Evolutionary conservation across 2,888 invertebrate species (phyloP).

Genomic region (Campopleginae sp.): DNA sequence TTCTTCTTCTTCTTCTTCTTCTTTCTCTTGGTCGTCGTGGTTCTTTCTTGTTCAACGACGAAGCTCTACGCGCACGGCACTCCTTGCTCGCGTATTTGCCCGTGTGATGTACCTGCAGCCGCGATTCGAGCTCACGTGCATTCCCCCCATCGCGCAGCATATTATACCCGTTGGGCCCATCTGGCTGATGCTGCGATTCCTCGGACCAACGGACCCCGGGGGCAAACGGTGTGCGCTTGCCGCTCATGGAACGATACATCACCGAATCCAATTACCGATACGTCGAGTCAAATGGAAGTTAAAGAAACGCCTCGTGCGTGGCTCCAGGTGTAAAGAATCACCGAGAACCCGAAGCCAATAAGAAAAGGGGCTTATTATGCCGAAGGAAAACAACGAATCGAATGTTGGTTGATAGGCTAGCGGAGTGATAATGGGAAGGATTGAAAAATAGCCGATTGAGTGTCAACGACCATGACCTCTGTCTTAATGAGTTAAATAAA

Average conservation of each 20-base stretch:
- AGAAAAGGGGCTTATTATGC: slow-evolving; percentile 11
- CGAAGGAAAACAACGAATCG: slow-evolving; percentile 4
- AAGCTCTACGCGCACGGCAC: slow-evolving; percentile 16
- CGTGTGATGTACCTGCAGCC: slow-evolving; percentile 38
- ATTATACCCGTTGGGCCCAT: slow-evolving; percentile 53
- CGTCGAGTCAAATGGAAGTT: slow-evolving; percentile 63
- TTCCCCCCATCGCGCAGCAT: slow-evolving; percentile 26
- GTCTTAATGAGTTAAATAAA: not conserved
- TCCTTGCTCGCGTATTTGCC: slow-evolving; percentile 16
- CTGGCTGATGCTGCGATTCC: slow-evolving; percentile 54
- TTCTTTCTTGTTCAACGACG: slow-evolving; percentile 16
- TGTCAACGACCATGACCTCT: not conserved
- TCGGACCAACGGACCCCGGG: slow-evolving; percentile 44
- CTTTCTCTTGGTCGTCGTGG: not conserved
- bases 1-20: slow-evolving; percentile 24
- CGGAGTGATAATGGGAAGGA: not conserved
- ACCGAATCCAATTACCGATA: slow-evolving; percentile 69
- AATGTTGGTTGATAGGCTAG: not conserved
- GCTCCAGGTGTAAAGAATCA: slow-evolving; percentile 38
- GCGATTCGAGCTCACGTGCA: slow-evolving; percentile 22
- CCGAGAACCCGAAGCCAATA: slow-evolving; percentile 35
- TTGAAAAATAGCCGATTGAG: not conserved
- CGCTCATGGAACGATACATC: slow-evolving; percentile 66
- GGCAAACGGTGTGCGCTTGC: slow-evolving; percentile 43
- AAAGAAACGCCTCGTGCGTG: slow-evolving; percentile 55